Conservation (phyloP, 2,888 invertebrate genomes). For the Polyommatus iphigenia region DNA sequence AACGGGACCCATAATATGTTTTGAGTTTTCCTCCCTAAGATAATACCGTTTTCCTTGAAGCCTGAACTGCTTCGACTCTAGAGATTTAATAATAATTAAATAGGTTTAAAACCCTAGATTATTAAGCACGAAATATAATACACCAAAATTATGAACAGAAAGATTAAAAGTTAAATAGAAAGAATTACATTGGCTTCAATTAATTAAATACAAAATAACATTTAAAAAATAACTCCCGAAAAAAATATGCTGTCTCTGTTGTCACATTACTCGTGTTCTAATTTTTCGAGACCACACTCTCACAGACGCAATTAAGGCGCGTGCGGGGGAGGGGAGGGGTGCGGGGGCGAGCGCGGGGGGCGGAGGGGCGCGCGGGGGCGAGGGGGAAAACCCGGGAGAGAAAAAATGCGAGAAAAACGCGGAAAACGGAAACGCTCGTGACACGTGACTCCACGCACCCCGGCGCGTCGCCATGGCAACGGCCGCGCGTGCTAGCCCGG, state of each 20-base stretch:
- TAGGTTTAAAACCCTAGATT: not conserved
- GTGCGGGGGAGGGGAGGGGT: conserved; percentile 66
- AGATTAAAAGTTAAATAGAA: no score
- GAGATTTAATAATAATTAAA: not conserved
- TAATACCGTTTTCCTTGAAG: conserved; percentile 3
- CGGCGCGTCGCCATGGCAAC: conserved; percentile 71
- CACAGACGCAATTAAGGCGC: conserved; percentile 81
- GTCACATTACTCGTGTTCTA: conserved; percentile 63
- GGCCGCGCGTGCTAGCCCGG: conserved; percentile 39
- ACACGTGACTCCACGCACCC: conserved; percentile 79
- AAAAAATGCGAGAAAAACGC: conserved; percentile 75
- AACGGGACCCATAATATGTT: not conserved
- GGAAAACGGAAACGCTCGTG: conserved; percentile 70
- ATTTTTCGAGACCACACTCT: conserved; percentile 80
- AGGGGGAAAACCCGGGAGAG: conserved; percentile 45
- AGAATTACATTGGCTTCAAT: no score
- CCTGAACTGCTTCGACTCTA: not conserved
- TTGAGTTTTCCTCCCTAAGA: not conserved
- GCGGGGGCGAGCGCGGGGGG: conserved; percentile 43
- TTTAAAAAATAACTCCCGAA: not conserved
- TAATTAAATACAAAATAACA: not conserved
- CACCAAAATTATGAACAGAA: no score
- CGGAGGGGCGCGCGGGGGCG: conserved; percentile 47
- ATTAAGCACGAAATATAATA: no score
- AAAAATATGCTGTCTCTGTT: conserved; percentile 51